phyloP scores from a whole-genome alignment of 64 coral and sea anemone species.

The Cladopsammia gracilis region DNA sequence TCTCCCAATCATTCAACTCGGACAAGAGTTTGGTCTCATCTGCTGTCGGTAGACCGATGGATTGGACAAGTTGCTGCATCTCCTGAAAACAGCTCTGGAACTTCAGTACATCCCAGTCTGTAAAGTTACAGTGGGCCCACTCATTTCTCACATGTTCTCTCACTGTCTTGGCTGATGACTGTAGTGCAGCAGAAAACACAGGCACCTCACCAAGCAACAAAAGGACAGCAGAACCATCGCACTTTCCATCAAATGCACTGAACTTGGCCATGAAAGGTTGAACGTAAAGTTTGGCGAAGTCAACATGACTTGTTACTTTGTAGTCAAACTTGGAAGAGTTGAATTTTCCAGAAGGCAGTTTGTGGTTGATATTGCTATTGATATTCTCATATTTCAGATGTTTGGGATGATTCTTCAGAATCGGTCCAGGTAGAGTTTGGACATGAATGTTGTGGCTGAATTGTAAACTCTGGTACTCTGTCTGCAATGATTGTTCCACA shows the following conservation, averaged over 20 bases:
- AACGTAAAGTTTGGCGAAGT: constrained; percentile 50
- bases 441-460: constrained; percentile 14
- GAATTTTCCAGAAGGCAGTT: not conserved
- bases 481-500: constrained; percentile 23
- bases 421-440: not conserved
- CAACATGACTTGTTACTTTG: constrained; percentile 30
- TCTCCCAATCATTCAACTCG: not conserved
- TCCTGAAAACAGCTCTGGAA: not conserved
- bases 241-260: constrained; percentile 28
- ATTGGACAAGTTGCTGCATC: constrained; percentile 42
- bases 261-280: constrained; percentile 61
- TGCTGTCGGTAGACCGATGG: not conserved
- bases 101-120: constrained; percentile 10
- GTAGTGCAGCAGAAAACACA: not conserved
- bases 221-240: constrained; percentile 28
- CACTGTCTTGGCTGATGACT: constrained; percentile 8
- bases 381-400: constrained; percentile 45
- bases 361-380: constrained; percentile 24
- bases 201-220: constrained; percentile 28
- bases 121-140: constrained; percentile 39
- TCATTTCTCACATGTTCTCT: constrained; percentile 18
- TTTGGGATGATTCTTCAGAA: constrained; percentile 36
- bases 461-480: constrained; percentile 10
- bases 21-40: not conserved
- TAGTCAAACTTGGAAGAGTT: constrained; percentile 27